Conservation (phyloP, 2,888 invertebrate genomes). For the Drosophila kanekoi region DNA sequence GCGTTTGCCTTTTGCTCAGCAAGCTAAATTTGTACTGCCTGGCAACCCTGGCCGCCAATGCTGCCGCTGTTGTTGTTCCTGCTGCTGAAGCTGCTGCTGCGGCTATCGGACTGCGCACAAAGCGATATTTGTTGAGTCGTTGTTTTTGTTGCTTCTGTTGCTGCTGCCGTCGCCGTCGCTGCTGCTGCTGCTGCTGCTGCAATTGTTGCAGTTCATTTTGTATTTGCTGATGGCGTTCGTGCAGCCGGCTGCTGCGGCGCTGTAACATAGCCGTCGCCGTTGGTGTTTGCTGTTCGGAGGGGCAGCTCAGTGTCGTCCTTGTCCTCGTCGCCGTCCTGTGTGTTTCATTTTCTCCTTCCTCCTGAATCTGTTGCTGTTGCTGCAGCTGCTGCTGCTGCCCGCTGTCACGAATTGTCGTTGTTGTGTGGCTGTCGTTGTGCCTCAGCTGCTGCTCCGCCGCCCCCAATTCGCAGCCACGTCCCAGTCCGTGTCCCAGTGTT, state of each 20-base stretch:
- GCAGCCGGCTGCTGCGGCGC: slow-evolving; percentile 18
- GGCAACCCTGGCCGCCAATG: slow-evolving; percentile 18
- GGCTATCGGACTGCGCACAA: slow-evolving; percentile 46
- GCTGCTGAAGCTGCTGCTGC: not conserved
- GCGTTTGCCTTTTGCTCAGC: slow-evolving; percentile 8
- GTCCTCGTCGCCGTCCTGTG: slow-evolving; percentile 20
- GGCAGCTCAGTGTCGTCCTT: slow-evolving; percentile 1
- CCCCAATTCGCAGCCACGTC: not conserved
- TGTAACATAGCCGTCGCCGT: slow-evolving; percentile 6
- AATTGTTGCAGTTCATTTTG: slow-evolving; percentile 24
- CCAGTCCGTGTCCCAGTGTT: slow-evolving; percentile 21
- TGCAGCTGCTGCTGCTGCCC: slow-evolving; percentile 8
- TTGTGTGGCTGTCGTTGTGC: slow-evolving; percentile 19
- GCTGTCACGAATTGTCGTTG: slow-evolving; percentile 8
- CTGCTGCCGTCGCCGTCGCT: not conserved
- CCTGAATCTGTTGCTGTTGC: slow-evolving; percentile 4
- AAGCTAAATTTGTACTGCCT: slow-evolving; percentile 16
- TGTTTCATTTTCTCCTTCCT: not conserved
- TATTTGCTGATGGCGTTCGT: slow-evolving; percentile 34
- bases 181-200: slow-evolving; percentile 22
- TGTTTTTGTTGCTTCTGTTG: slow-evolving; percentile 19
- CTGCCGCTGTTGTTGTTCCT: not conserved
- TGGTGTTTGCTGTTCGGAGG: slow-evolving; percentile 1
- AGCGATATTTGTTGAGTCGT: slow-evolving; percentile 49
- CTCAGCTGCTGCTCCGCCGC: slow-evolving; percentile 11